Percentiles rank a stretch among this genome's conserved stretches.
These are phyloP conservation scores for Hormaphis cornu DNA, from an alignment of 1,140 invertebrate species.

Conservation along the genomic window DNA sequence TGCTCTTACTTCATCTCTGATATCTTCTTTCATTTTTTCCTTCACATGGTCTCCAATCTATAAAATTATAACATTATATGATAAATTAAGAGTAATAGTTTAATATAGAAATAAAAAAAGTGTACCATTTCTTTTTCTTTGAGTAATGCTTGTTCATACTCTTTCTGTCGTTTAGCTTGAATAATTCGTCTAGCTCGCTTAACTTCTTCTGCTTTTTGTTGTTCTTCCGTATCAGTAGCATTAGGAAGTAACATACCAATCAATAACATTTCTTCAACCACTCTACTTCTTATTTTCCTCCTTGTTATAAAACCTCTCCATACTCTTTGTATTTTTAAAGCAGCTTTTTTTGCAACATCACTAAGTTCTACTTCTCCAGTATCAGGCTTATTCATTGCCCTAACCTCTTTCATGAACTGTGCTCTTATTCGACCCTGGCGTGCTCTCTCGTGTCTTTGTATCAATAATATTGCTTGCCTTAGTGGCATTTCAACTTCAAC, in stretches of 20 bases:
- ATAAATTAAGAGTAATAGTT: neutral
- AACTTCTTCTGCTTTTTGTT: slow-evolving; percentile 44
- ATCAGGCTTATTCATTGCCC: slow-evolving; percentile 43
- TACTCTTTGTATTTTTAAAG: slow-evolving; percentile 68
- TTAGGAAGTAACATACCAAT: slow-evolving; percentile 56
- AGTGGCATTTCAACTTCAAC: slow-evolving; percentile 54
- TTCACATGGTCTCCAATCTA: slow-evolving; percentile 53
- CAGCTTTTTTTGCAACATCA: slow-evolving; percentile 50
- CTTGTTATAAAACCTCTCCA: slow-evolving; percentile 71
- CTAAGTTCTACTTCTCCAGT: slow-evolving; percentile 45
- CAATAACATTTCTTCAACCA: slow-evolving; percentile 73
- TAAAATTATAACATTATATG: neutral
- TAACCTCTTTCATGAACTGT: slow-evolving; percentile 84
- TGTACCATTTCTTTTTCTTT: slow-evolving; percentile 46
- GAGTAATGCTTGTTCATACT: slow-evolving; percentile 52
- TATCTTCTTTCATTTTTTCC: slow-evolving; percentile 64
- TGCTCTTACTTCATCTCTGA: slow-evolving; percentile 70
- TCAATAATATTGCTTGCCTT: slow-evolving; percentile 70
- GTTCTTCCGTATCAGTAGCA: slow-evolving; percentile 40
- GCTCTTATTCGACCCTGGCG: slow-evolving; percentile 67
- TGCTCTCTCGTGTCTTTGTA: slow-evolving; percentile 84
- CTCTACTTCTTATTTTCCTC: slow-evolving; percentile 55
- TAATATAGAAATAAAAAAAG: neutral
- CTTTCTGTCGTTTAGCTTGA: slow-evolving; percentile 51
- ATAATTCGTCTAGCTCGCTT: slow-evolving; percentile 50